Base-by-base conservation (phyloP, 2,113 vertebrate species). In the Labeo catla region DNA sequence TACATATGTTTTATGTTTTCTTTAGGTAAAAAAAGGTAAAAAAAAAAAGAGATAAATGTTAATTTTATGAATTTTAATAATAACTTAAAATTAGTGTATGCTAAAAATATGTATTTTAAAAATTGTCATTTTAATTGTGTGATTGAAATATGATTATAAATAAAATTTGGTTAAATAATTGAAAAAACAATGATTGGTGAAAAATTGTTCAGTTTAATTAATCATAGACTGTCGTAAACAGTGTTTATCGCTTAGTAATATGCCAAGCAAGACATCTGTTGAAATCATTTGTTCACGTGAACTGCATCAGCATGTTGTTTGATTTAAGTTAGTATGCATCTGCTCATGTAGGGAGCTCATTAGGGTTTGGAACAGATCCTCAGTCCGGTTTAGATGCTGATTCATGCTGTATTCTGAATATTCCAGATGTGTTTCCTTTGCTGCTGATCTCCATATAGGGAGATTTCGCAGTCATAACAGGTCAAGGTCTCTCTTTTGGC, bases 371-470 rank as follows among this genome's bases (percentile, higher is more conserved):
- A 74, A 23, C 21, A 23, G 11, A 74, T 13, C 45, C 43, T 23
- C 21, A 4, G 72, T 74, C 45, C 12, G n/a, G 3, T 74, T 49
- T 45, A n/a, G 39, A n/a, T 21, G 19, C 19, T 57, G 54, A 57
- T 21, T 5, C 2, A 39, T 11, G 39, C 68, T 72, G 12, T 74
- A 28, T 74, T 74, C 5, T 4, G 72, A 49, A 21, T 74, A 2
- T 74, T 49, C 43, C 45, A 74, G 72, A 74, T 74, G 72, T 74
- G 45, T 74, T 12, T 47, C 2, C 70, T n/a, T 21, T 0, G 36
- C 36, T 72, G 68, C 68, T 70, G 66, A 36, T 74, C 21, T 74
- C 72, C n/a, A 74, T 74, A 49, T 49, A 74, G 72, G 45, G 72
- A 74, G 72, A 49, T 74, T 74, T 74, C 45, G n/a, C 72, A 3